phyloP scores from a whole-genome alignment of 2,888 invertebrate genomes.

The Synergus itoensis region DNA sequence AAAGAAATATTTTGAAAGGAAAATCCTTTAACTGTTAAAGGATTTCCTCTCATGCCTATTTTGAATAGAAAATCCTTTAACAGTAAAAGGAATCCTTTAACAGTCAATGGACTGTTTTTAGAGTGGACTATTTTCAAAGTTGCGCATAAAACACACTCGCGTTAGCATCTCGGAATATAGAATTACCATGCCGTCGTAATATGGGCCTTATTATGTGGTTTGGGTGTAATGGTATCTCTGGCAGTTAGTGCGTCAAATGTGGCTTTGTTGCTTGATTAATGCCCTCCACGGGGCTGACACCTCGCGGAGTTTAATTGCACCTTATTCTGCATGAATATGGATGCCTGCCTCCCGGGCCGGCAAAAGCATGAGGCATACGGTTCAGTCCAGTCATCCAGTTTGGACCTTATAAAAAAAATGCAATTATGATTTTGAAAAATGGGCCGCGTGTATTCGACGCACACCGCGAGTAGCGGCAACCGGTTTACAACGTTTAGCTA shows the following conservation, averaged over 20 bases:
- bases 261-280: constrained; percentile 76
- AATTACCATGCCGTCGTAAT: constrained; percentile 69
- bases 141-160: constrained; percentile 47
- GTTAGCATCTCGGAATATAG: constrained; percentile 50
- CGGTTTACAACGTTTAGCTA: constrained; percentile 60
- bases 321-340: constrained; percentile 78
- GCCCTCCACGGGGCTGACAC: constrained; percentile 75
- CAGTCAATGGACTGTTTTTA: too few relatives aligned
- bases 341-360: constrained; percentile 73
- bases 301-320: constrained; percentile 77
- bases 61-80: too few relatives aligned
- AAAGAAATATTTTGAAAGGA: too few relatives aligned
- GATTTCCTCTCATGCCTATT: too few relatives aligned
- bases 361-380: constrained; percentile 43
- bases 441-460: constrained; percentile 61
- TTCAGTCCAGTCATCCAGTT: constrained; percentile 43
- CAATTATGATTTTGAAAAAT: constrained; percentile 77
- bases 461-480: constrained; percentile 58
- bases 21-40: too few relatives aligned
- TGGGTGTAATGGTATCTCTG: constrained; percentile 71
- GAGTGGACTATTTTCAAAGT: background rate
- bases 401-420: constrained; percentile 67
- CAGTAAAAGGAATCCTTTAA: too few relatives aligned
- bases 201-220: constrained; percentile 71
- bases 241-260: constrained; percentile 74